phyloP scores from a whole-genome alignment of 2,113 vertebrate genomes.

The Sylvilagus bachmani region DNA sequence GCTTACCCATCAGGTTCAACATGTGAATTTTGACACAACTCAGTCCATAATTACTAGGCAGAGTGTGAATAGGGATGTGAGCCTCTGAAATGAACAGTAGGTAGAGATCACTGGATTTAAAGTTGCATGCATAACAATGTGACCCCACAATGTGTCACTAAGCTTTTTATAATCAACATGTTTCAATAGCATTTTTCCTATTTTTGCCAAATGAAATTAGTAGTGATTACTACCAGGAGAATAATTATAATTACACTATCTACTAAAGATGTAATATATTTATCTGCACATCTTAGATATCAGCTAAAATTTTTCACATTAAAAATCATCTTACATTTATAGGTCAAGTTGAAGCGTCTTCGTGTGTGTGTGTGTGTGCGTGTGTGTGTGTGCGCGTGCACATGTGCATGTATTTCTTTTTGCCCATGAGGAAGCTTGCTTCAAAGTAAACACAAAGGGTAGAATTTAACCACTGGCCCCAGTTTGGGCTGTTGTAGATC shows the following conservation, averaged over 20 bases:
- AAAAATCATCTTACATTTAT: neutral
- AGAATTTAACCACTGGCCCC: too few relatives aligned
- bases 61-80: neutral
- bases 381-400: neutral
- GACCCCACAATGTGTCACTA: neutral
- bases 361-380: neutral
- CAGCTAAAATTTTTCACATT: conserved; percentile 25
- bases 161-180: neutral
- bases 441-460: conserved; percentile 13
- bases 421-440: neutral
- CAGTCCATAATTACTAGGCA: neutral
- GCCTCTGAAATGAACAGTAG: neutral
- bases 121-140: neutral
- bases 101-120: neutral
- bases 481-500: too few relatives aligned
- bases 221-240: neutral
- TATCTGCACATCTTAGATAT: neutral
- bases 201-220: neutral
- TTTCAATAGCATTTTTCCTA: neutral
- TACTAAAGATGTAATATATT: neutral
- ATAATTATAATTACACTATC: neutral
- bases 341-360: neutral
- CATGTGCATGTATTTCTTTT: neutral
- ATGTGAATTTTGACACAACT: neutral
- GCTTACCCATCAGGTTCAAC: neutral